Percentiles rank a stretch among this genome's conserved stretches.
Conservation (phyloP, 2,113 vertebrate genomes). For the Cryptoleucopteryx plumbea region DNA sequence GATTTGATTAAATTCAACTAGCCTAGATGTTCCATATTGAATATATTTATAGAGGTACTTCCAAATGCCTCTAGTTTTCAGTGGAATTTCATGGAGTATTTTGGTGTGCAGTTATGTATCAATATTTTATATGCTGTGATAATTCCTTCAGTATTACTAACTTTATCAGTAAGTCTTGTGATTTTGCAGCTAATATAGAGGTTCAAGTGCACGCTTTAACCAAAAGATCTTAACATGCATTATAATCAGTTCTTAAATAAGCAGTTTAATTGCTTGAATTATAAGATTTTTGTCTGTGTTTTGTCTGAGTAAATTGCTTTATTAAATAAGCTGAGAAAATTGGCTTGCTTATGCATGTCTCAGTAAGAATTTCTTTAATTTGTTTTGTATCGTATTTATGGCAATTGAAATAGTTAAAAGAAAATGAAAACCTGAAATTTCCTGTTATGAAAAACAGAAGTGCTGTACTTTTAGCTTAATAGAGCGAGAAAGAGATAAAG, state of each 20-base stretch:
- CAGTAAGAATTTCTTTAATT: neutral
- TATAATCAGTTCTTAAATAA: neutral
- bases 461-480: neutral
- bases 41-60: neutral
- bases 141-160: neutral
- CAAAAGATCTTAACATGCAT: neutral
- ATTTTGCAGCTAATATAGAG: neutral
- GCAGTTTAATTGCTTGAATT: neutral
- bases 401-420: neutral
- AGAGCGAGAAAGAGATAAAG: neutral
- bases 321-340: neutral
- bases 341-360: neutral
- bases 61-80: neutral
- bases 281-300: neutral
- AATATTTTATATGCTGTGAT: neutral
- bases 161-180: neutral
- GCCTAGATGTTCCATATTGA: neutral
- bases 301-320: neutral
- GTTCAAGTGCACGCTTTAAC: neutral
- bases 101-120: neutral
- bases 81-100: neutral
- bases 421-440: neutral
- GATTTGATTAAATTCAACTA: neutral
- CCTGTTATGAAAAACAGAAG: neutral
- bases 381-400: neutral